These are phyloP conservation scores for Poecile montanus DNA, from an alignment of 2,797 vertebrate genomes.

Conservation along the genomic window DNA sequence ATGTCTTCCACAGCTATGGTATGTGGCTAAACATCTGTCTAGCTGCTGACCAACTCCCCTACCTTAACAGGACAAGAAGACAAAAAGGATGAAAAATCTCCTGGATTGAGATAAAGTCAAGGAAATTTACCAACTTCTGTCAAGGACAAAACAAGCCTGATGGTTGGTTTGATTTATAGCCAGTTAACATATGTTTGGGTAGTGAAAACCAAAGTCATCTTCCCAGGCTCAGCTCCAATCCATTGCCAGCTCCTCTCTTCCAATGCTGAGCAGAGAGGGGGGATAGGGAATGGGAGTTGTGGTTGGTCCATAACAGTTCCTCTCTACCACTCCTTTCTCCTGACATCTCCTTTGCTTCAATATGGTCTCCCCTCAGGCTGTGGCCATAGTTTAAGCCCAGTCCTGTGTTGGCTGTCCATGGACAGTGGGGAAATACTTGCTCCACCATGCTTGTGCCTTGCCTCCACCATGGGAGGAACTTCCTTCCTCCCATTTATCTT, in stretches of 20 bases:
- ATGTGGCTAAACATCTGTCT: background rate
- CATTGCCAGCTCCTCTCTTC: background rate
- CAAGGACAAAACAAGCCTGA: background rate
- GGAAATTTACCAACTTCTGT: background rate
- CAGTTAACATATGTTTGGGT: background rate
- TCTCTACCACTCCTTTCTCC: background rate
- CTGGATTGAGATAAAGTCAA: background rate
- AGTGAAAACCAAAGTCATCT: background rate
- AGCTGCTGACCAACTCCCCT: background rate
- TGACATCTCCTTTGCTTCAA: background rate
- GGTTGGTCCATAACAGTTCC: background rate
- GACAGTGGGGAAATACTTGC: background rate
- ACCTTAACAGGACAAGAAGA: background rate
- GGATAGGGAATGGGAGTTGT: rapidly evolving
- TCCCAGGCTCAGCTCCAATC: background rate
- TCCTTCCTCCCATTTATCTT: background rate
- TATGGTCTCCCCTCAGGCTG: background rate
- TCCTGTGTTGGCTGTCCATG: background rate
- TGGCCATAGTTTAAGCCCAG: background rate
- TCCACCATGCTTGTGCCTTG: background rate
- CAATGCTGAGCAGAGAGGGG: rapidly evolving
- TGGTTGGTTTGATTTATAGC: background rate
- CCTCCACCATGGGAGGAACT: background rate
- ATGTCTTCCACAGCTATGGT: background rate
- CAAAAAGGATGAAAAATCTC: background rate